A percentile compares a stretch with the other conserved stretches of the same genome.
Conservation (phyloP, 2,113 vertebrate genomes). For the Cyanoramphus novaezelandiae region DNA sequence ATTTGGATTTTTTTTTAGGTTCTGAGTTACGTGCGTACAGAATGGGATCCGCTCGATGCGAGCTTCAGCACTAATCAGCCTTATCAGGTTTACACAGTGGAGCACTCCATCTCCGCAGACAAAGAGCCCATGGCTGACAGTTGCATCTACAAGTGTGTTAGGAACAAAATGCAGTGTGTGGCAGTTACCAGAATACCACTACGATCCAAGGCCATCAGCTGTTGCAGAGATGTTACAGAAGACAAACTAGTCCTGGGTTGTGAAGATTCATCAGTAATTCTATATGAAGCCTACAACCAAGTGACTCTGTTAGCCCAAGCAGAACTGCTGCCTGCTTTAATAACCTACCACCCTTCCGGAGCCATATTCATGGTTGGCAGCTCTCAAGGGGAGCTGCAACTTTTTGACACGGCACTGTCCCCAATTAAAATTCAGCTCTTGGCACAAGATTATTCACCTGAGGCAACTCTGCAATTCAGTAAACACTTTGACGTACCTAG, state of each 20-base stretch:
- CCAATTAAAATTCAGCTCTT: slow-evolving; percentile 84
- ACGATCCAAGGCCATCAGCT: slow-evolving; percentile 80
- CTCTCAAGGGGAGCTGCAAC: slow-evolving; percentile 87
- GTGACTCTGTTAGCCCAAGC: slow-evolving; percentile 79
- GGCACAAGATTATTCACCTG: slow-evolving; percentile 81
- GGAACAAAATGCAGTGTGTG: slow-evolving; percentile 78
- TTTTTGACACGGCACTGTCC: slow-evolving; percentile 89
- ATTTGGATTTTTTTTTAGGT: slow-evolving; percentile 73
- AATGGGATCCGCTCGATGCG: slow-evolving; percentile 85
- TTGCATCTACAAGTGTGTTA: slow-evolving; percentile 82
- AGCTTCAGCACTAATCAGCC: slow-evolving; percentile 83
- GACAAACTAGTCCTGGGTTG: slow-evolving; percentile 86
- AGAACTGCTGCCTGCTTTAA: slow-evolving; percentile 77
- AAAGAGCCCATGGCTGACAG: slow-evolving; percentile 77
- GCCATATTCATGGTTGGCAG: slow-evolving; percentile 82
- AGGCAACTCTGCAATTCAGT: slow-evolving; percentile 79
- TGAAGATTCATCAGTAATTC: slow-evolving; percentile 86
- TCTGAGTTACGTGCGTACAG: slow-evolving; percentile 81
- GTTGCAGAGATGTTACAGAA: slow-evolving; percentile 80
- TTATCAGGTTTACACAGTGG: slow-evolving; percentile 86
- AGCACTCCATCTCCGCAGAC: slow-evolving; percentile 66
- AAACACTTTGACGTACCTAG: slow-evolving; percentile 78
- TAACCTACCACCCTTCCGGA: slow-evolving; percentile 88
- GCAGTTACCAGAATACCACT: slow-evolving; percentile 81
- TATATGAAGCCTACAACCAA: slow-evolving; percentile 82